Conservation (phyloP, 2,113 vertebrate species). For the Vulpes lagopus region DNA sequence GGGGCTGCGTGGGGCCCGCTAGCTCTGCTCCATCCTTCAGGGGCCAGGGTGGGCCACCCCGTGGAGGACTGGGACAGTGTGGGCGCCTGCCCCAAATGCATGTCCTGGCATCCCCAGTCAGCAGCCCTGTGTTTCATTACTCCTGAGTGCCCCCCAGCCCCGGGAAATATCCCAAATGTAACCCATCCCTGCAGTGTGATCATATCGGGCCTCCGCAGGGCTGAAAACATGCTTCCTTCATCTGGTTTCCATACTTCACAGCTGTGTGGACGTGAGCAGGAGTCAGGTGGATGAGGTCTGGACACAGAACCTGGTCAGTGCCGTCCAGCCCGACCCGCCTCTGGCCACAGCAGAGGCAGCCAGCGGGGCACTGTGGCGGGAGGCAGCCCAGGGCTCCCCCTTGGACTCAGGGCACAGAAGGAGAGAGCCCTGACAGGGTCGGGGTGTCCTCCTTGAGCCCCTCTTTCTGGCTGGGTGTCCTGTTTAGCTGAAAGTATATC, state of each 20-base stretch:
- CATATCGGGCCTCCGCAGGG: slow-evolving; percentile 64
- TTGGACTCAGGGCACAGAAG: too few relatives aligned
- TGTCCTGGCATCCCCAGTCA: neutral
- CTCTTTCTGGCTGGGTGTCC: fast-evolving
- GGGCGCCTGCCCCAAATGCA: neutral
- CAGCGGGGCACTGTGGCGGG: fast-evolving
- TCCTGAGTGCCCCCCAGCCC: slow-evolving; percentile 49
- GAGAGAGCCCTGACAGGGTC: neutral
- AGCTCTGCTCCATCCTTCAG: fast-evolving
- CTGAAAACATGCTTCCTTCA: slow-evolving; percentile 78
- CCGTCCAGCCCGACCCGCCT: neutral
- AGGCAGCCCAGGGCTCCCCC: neutral
- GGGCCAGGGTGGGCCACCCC: too few relatives aligned
- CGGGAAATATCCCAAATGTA: slow-evolving; percentile 76
- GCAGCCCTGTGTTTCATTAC: slow-evolving; percentile 82
- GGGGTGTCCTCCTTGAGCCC: neutral
- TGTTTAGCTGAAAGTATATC: fast-evolving
- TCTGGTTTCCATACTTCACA: slow-evolving; percentile 80
- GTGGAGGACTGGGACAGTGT: fast-evolving
- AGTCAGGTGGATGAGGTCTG: neutral
- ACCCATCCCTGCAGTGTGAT: slow-evolving; percentile 79
- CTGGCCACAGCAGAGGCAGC: neutral
- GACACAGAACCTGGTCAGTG: slow-evolving; percentile 72
- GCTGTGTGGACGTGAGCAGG: slow-evolving; percentile 57
- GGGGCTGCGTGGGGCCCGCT: fast-evolving